Evolutionary conservation across 2,888 invertebrate genomes (phyloP), one percentile per base, ranked within the genome.

Genomic region (Dysmachus trigonus): DNA sequence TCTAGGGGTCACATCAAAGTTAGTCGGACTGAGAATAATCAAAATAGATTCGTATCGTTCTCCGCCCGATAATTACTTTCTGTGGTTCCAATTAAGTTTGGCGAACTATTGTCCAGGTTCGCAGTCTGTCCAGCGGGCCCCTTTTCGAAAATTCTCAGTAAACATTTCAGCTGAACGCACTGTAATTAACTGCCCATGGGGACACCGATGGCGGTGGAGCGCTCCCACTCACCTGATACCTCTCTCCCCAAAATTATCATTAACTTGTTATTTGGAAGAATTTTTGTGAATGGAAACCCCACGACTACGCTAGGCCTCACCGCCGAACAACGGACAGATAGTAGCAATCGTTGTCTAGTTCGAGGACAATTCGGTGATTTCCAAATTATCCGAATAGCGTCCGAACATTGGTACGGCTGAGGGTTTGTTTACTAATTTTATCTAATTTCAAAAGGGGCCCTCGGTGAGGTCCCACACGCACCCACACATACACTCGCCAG

Each of bases 361-460:
- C 18, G 27, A 27, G 62, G 62, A 62, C 27, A 22, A 18, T 62
- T 62, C 22, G 10, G 62, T 27, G 18, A 62, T 62, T 62, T 22
- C 18, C 27, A 81, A 51, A 81, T 81, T 51, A 47, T 81, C 30
- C 18, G 51, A 47, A 79, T n/a, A 47, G 47, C 79, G 41, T 38
- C 18, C 38, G 62, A 62, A 62, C 27, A 62, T 62, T 62, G 27
- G 62, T 22, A 22, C 62, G 62, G 41, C 35, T 8, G 81, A 18
- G 5, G 6, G 27, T 81, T 30, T 81, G 81, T 81, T 81, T 81
- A 81, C 81, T 81, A 81, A 81, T 81, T 81, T 81, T 62, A 13
- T 33, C 81, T 81, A 81, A 81, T 33, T 81, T 30, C 51, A 79
- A 5, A 8, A 30, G 47, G 30, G 2, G 79, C 31, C 1, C 30